A percentile compares a stretch with the other conserved stretches of the same genome.
These are phyloP conservation scores for Capromys pilorides DNA, from an alignment of 2,797 vertebrate genomes.

Conservation along the genomic window DNA sequence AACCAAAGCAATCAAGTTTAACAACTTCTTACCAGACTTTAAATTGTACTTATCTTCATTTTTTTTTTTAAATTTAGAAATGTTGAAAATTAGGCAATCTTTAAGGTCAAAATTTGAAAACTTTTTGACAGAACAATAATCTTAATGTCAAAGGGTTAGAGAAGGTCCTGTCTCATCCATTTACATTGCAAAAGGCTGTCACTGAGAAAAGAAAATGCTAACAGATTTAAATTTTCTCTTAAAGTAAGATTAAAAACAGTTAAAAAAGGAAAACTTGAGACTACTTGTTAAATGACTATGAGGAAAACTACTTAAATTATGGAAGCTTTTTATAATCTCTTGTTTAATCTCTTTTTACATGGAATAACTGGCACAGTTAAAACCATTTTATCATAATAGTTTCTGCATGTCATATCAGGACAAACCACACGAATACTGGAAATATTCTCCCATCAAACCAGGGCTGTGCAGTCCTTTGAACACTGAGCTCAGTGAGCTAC, in stretches of 20 bases:
- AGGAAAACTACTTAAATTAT: constrained; percentile 70
- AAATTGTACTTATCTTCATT: not conserved
- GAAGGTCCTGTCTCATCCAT: not conserved
- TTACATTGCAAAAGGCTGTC: constrained; percentile 9
- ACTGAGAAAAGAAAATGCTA: not conserved
- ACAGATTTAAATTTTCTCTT: constrained; percentile 54
- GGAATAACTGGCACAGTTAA: constrained; percentile 58
- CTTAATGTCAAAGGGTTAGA: not conserved
- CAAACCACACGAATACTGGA: constrained; percentile 22
- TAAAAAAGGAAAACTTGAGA: constrained; percentile 75
- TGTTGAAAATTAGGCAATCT: not conserved
- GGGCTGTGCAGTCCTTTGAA: not conserved
- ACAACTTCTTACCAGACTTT: not conserved
- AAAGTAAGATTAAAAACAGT: constrained; percentile 54
- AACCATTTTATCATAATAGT: constrained; percentile 65
- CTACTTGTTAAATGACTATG: constrained; percentile 57
- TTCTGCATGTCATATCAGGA: constrained; percentile 67
- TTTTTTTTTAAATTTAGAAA: not conserved
- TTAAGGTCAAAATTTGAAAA: constrained; percentile 32
- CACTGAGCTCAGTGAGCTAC: not conserved
- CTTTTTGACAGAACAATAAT: constrained; percentile 7
- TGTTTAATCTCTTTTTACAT: constrained; percentile 73
- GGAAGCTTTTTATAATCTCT: constrained; percentile 75
- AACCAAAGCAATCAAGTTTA: not conserved
- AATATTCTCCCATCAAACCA: not conserved